Evolutionary conservation across 2,113 vertebrate species (phyloP).

Genomic region (Microcebus tavaratra): DNA sequence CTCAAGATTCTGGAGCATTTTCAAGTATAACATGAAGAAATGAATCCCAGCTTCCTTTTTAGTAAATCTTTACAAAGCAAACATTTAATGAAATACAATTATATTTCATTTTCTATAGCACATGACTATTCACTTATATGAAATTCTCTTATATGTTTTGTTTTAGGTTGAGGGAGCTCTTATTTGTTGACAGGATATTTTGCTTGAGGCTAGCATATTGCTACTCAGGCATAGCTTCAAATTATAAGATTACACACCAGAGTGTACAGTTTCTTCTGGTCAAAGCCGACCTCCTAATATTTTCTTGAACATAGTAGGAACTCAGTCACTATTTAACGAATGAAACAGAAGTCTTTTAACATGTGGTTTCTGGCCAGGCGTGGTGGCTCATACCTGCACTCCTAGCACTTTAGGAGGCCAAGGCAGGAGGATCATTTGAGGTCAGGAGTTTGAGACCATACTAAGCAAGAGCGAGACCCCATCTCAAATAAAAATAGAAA

Average conservation of each 20-base stretch:
- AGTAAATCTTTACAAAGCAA: constrained; percentile 26
- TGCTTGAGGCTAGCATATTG: constrained; percentile 54
- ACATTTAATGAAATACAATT: constrained; percentile 44
- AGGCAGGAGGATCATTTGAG: too few species aligned
- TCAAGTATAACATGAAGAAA: background rate
- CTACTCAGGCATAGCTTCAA: constrained; percentile 51
- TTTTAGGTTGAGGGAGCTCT: constrained; percentile 45
- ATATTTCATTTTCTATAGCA: constrained; percentile 20
- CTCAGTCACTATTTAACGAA: background rate
- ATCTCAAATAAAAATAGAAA: too few species aligned
- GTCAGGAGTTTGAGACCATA: too few species aligned
- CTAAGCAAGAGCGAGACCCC: too few species aligned
- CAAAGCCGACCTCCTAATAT: constrained; percentile 1
- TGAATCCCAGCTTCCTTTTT: background rate
- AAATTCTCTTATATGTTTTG: constrained; percentile 62
- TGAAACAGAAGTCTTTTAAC: background rate
- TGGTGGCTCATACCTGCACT: too few species aligned
- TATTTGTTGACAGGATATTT: constrained; percentile 50
- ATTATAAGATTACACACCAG: constrained; percentile 11
- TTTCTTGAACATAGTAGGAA: constrained; percentile 24
- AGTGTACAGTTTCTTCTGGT: background rate
- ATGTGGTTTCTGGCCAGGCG: background rate
- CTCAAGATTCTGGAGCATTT: background rate
- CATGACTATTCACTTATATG: constrained; percentile 9
- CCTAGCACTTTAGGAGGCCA: too few species aligned